Base-by-base conservation (phyloP, 2,797 vertebrate genomes). In the Spizella passerina region DNA sequence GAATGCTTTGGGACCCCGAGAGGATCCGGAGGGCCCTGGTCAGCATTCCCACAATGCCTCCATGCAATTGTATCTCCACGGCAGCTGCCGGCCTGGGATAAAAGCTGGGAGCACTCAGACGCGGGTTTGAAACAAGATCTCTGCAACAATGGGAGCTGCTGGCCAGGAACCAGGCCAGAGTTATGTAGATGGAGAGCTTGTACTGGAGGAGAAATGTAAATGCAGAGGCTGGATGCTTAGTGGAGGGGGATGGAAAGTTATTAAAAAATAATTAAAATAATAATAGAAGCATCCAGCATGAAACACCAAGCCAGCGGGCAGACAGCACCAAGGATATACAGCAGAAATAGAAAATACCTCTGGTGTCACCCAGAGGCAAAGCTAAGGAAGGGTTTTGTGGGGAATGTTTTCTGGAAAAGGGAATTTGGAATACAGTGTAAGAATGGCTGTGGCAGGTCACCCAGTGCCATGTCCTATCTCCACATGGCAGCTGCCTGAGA, bases 121-220 rank as follows among this genome's bases (percentile, higher is more conserved):
- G 0, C 19, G 23, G 39, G 39, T 29, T 47, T 86, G 88, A 89
- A 95, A 93, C 13, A 29, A 49, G 93, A 96, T 70, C 83, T 4
- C 70, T 49, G 72, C 44, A 30, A 91, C 94, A 88, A 93, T 69
- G 82, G 92, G 94, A 88, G 84, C 79, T 77, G 82, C 69, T 5
- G 30, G 76, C 30, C 73, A 41, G 70, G 49, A 61, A 7, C 16
- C 3, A 77, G 75, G 71, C 39, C 77, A 34, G 61, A 56, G 86
- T 12, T 63, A 26, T 27, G 60, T 14, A 38, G 34, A 8, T 6
- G 47, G 44, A 52, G 56, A 46, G 36, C 1, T 80, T 65, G 73
- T 24, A 53, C 55, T 77, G 78, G 29, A 89, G 53, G 71, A 68
- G 15, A 69, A 82, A 56, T 9, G 61, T 30, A 71, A 82, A 57